Conservation (phyloP, 2,888 invertebrate genomes). For the Limnephilus rhombicus region DNA sequence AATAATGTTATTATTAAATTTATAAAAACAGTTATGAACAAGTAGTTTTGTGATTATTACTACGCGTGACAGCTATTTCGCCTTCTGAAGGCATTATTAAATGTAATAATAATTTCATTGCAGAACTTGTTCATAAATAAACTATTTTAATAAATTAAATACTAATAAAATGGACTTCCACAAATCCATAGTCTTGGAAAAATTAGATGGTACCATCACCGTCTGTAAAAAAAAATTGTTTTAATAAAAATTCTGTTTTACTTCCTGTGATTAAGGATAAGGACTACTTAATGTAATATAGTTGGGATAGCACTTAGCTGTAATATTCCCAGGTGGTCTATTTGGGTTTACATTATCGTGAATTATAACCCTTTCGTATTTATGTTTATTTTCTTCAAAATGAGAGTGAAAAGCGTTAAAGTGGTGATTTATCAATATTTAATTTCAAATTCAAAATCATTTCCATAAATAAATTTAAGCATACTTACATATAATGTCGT, state of each 20-base stretch:
- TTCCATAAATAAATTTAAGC: too few species aligned
- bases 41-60: too few species aligned
- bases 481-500: too few species aligned
- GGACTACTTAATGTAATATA: not conserved
- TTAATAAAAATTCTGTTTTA: not conserved
- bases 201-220: not conserved
- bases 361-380: not conserved
- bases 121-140: too few species aligned
- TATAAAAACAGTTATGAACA: too few species aligned
- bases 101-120: too few species aligned
- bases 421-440: not conserved
- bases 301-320: not conserved
- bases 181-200: not conserved
- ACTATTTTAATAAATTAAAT: too few species aligned
- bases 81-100: too few species aligned
- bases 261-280: not conserved
- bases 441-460: not conserved
- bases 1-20: too few species aligned
- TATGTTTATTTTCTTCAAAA: not conserved
- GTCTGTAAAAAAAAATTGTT: not conserved
- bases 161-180: too few species aligned
- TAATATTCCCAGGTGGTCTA: not conserved
- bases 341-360: not conserved
- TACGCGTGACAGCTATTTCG: too few species aligned
- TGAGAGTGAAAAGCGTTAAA: not conserved